Evolutionary conservation across 2,888 invertebrate species (phyloP).

Genomic region (Deilephila porcellus): DNA sequence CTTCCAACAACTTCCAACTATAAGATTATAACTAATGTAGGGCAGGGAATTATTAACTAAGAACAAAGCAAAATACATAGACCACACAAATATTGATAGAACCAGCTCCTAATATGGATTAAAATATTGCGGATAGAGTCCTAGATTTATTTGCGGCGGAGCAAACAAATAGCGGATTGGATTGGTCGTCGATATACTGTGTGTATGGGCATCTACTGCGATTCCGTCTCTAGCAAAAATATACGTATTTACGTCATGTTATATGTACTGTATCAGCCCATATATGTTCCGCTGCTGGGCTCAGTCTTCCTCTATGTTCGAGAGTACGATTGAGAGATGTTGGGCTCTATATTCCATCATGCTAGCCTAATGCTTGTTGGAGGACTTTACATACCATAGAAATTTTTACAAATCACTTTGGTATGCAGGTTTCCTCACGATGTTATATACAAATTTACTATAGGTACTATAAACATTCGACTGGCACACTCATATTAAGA

Average conservation of each 20-base stretch:
- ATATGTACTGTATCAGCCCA: not conserved
- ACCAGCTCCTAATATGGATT: not conserved
- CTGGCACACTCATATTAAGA: no score
- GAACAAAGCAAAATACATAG: no score
- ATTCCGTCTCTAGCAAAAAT: no score
- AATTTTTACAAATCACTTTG: no score
- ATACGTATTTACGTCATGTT: no score
- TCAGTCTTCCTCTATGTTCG: not conserved
- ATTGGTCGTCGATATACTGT: not conserved
- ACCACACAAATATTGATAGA: not conserved
- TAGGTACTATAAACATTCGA: no score
- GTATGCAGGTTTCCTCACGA: no score
- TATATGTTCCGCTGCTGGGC: not conserved
- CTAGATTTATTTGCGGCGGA: conserved; percentile 1
- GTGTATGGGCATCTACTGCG: not conserved
- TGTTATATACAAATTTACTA: no score
- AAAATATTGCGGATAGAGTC: not conserved
- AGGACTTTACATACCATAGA: not conserved
- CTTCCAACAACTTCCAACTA: no score
- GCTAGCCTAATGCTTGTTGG: not conserved
- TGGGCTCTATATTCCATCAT: not conserved
- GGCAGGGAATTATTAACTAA: no score
- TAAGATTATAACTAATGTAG: no score
- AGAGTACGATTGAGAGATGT: not conserved
- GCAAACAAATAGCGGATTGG: not conserved